phyloP scores from a whole-genome alignment of 2,888 invertebrate genomes.

The Phengaris alcon region DNA sequence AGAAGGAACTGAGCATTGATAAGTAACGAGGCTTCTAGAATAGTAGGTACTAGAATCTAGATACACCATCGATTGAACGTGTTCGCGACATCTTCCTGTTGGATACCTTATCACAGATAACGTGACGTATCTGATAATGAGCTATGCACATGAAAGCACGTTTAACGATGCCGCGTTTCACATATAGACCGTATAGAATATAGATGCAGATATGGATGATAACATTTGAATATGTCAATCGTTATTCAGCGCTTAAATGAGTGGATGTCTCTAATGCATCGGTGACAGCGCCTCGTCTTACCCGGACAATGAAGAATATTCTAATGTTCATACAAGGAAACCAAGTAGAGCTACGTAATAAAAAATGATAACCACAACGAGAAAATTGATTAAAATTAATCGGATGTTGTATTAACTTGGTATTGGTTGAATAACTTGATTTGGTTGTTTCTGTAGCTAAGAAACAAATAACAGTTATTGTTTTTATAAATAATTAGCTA shows the following conservation, averaged over 20 bases:
- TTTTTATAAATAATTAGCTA: neutral
- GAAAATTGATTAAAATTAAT: no score
- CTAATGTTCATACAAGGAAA: no score
- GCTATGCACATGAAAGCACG: conserved; percentile 51
- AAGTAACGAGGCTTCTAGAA: conserved; percentile 9
- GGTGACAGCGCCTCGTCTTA: no score
- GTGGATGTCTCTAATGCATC: neutral
- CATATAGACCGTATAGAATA: neutral
- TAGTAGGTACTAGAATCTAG: neutral
- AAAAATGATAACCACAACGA: no score
- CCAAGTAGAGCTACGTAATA: no score
- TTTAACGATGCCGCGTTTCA: conserved; percentile 31
- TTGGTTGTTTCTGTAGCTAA: no score
- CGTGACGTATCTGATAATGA: conserved; percentile 60
- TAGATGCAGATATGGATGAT: conserved; percentile 10
- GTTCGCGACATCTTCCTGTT: conserved; percentile 51
- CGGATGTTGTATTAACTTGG: no score
- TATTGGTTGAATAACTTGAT: no score
- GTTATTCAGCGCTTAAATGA: neutral
- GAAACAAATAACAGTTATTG: no score
- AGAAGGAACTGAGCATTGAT: neutral
- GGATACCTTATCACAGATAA: conserved; percentile 59
- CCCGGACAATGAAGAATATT: no score
- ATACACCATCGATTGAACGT: conserved; percentile 45
- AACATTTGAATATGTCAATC: neutral